Evolutionary conservation across 2,113 vertebrate species (phyloP), one percentile per base, ranked within the genome.

Genomic region (Heterochromis multidens): DNA sequence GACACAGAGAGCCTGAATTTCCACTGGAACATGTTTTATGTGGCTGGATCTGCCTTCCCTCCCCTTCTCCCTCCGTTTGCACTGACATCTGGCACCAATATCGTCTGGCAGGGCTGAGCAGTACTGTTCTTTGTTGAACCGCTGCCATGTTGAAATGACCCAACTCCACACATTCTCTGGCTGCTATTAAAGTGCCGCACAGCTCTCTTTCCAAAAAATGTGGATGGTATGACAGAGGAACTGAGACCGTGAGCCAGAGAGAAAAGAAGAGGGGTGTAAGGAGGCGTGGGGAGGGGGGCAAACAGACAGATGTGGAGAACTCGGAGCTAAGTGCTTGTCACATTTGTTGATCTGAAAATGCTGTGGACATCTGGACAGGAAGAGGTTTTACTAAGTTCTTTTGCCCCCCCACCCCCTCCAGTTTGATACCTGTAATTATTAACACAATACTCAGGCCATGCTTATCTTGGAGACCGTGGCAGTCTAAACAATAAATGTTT

Each of bases 21-120:
- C 97, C 96, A 97, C 91, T 95, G 96, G 95, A 96, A 95, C 94
- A 92, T 92, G 95, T 97, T 97, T 96, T 96, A 95, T 97, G 96
- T 95, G 97, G 97, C 96, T 96, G 94, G 91, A 95, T 91, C 89
- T 79, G 88, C 58, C 23, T 54, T 79, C 62, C 33, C 62, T 54
- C 57, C 62, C 27, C 76, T 25, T 56, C 87, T 77, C 88, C 76
- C 83, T 86, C 79, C 76, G n/a, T 91, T 91, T 67, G 88, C 88
- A 79, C 90, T 95, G 97, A 97, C 97, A 97, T 98, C 97, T 97
- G 98, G 98, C 97, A 98, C 96, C 96, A 96, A 97, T 95, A 95
- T 96, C 87, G 85, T 94, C 96, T 94, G 94, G 95, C 96, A 95
- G 91, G 93, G 90, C 95, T 95, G 85, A 91, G 95, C 91, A 89